These are phyloP conservation scores for Schlechtendalia chinensis DNA, from an alignment of 1,140 invertebrate genomes.

Conservation along the genomic window DNA sequence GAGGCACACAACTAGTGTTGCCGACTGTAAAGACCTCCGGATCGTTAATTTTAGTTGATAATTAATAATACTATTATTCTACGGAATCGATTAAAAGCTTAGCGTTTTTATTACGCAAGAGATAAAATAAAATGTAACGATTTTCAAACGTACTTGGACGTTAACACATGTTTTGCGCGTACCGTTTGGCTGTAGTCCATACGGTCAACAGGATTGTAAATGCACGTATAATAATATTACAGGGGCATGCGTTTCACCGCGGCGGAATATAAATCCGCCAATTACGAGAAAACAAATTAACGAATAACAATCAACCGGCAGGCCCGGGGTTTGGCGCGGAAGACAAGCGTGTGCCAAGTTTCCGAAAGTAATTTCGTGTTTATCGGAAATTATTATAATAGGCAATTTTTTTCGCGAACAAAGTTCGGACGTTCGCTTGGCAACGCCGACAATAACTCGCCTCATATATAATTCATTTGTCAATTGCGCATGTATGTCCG, in stretches of 20 bases:
- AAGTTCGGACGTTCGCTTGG: background rate
- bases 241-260: background rate
- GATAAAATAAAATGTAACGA: background rate
- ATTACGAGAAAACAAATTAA: slow-evolving; percentile 30
- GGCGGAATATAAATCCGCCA: background rate
- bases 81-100: too few species aligned
- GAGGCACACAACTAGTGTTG: too few species aligned
- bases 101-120: background rate
- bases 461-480: background rate
- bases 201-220: background rate
- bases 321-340: background rate
- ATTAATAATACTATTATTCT: too few species aligned
- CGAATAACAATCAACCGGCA: slow-evolving; percentile 17
- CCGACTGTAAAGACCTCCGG: too few species aligned
- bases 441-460: background rate
- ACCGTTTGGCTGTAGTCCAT: slow-evolving; percentile 1
- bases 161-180: background rate
- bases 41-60: too few species aligned
- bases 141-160: background rate
- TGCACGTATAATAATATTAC: background rate
- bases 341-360: slow-evolving; percentile 6
- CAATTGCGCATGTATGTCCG: background rate
- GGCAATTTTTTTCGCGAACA: background rate
- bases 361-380: slow-evolving; percentile 10
- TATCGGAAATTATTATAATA: too few species aligned